Conservation (phyloP, 2,888 invertebrate species). For the Pemphredon lugubris region DNA sequence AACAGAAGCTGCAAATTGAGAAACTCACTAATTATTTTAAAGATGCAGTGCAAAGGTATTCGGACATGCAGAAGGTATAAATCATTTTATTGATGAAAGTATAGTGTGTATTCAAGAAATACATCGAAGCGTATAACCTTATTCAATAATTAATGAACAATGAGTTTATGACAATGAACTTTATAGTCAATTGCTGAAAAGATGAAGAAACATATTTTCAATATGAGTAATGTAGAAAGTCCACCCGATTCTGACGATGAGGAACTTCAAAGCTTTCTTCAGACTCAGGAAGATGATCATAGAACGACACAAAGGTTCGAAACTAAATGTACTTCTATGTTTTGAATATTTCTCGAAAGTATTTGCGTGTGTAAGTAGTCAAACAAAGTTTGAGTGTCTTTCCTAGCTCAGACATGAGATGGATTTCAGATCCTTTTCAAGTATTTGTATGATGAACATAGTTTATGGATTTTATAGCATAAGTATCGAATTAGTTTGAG, state of each 20-base stretch:
- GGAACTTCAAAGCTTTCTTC: constrained; percentile 72
- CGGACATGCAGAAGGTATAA: constrained; percentile 89
- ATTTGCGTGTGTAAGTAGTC: constrained; percentile 1
- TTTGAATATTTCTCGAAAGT: neutral
- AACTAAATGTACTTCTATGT: constrained; percentile 3
- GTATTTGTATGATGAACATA: constrained; percentile 24
- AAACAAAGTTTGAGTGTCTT: neutral
- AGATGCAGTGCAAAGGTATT: constrained; percentile 89
- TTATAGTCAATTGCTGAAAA: constrained; percentile 76
- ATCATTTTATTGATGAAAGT: neutral
- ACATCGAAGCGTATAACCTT: no score
- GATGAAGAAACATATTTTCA: constrained; percentile 77
- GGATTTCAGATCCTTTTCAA: constrained; percentile 17
- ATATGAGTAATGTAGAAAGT: constrained; percentile 67
- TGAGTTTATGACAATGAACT: constrained; percentile 17
- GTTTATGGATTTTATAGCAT: constrained; percentile 40
- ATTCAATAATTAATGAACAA: neutral
- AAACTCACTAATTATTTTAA: constrained; percentile 92
- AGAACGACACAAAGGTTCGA: constrained; percentile 73
- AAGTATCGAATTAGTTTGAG: constrained; percentile 27
- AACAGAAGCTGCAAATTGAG: constrained; percentile 92
- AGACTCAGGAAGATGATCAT: constrained; percentile 73
- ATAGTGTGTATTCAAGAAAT: neutral
- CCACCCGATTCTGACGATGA: constrained; percentile 68
- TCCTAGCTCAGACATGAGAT: no score